phyloP scores from a whole-genome alignment of 2,888 invertebrate genomes.

The Dendrolimus pini region DNA sequence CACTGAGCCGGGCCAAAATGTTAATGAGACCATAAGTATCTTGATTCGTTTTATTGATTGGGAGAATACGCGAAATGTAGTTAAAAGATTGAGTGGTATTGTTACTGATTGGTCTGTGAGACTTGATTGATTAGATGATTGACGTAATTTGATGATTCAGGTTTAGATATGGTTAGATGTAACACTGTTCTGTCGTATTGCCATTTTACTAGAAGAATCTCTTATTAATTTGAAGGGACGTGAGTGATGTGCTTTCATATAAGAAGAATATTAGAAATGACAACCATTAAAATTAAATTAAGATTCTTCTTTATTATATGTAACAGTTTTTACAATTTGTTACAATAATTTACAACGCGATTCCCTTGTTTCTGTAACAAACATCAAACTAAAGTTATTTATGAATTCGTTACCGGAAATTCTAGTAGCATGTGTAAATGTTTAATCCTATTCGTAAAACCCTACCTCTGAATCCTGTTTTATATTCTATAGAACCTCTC shows the following conservation, averaged over 20 bases:
- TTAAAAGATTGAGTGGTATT: neutral
- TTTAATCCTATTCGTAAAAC: slow-evolving; percentile 6
- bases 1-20: slow-evolving; percentile 38
- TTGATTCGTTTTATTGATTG: neutral
- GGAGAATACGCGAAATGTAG: neutral
- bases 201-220: no score
- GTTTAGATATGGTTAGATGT: neutral
- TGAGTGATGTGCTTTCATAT: no score
- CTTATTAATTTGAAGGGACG: no score
- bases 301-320: no score
- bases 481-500: slow-evolving; percentile 39
- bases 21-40: slow-evolving; percentile 34
- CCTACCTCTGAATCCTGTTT: slow-evolving; percentile 26
- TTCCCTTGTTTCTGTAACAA: no score
- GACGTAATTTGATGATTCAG: neutral
- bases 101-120: neutral
- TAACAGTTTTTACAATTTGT: no score
- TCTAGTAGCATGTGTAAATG: slow-evolving; percentile 1
- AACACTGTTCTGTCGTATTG: neutral
- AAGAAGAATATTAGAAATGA: no score
- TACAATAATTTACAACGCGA: no score
- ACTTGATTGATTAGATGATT: neutral
- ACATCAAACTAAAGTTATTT: no score
- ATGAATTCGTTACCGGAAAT: neutral
- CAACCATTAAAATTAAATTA: no score